A percentile compares a stretch with the other conserved stretches of the same genome.
Evolutionary conservation across 2,888 invertebrate species (phyloP).

Genomic region (Agrochola macilenta): DNA sequence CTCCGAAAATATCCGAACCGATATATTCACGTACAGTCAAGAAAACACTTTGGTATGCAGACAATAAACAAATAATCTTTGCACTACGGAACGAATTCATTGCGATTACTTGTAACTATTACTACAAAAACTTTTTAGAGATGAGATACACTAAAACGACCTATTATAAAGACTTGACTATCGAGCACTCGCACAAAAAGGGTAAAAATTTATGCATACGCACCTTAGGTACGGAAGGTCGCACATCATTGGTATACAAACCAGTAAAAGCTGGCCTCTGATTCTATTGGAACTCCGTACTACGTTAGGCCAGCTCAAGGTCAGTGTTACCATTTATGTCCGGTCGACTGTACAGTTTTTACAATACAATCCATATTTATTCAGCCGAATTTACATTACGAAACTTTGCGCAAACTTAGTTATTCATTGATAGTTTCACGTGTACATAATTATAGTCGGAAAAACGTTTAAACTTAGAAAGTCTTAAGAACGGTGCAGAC

Average conservation of each 20-base stretch:
- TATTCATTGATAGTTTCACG: too few species aligned
- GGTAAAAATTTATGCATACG: too few species aligned
- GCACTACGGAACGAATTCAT: conserved; percentile 8
- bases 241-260: neutral
- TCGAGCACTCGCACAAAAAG: too few species aligned
- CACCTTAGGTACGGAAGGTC: neutral
- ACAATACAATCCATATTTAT: neutral
- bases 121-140: conserved; percentile 4
- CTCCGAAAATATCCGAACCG: neutral
- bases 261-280: neutral
- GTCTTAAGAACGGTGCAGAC: too few species aligned
- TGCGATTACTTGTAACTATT: neutral
- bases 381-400: too few species aligned
- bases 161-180: neutral
- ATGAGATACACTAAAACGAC: neutral
- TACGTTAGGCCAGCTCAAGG: neutral
- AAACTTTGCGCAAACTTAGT: too few species aligned
- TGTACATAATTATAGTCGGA: too few species aligned
- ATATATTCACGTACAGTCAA: neutral
- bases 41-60: conserved; percentile 36
- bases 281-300: neutral
- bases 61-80: conserved; percentile 46
- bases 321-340: neutral
- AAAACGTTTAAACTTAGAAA: neutral
- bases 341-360: neutral